A percentile compares a stretch with the other conserved stretches of the same genome.
Evolutionary conservation across 1,140 invertebrate species (phyloP).

Genomic region (Triops longicaudatus): DNA sequence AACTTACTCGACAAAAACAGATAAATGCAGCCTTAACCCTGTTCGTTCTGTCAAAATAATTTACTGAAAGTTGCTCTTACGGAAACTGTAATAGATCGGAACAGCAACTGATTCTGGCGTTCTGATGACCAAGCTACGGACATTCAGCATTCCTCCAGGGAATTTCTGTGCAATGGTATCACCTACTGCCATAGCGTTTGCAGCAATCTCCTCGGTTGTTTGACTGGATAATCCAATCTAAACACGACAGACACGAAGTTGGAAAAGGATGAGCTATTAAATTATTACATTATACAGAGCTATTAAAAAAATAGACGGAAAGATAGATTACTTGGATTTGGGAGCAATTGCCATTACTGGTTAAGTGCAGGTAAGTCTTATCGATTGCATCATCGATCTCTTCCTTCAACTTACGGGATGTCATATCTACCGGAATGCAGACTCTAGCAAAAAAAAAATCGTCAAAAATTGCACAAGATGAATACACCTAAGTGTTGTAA

Average conservation of each 20-base stretch:
- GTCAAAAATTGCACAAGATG: not conserved
- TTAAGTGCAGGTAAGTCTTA: conserved; percentile 19
- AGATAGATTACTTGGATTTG: conserved; percentile 17
- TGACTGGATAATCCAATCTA: conserved; percentile 27
- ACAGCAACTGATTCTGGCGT: conserved; percentile 22
- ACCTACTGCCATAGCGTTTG: conserved; percentile 25
- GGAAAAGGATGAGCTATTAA: too few species aligned
- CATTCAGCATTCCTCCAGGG: conserved; percentile 30
- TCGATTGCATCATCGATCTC: conserved; percentile 19
- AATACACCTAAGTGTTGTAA: not conserved
- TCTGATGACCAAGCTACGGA: conserved; percentile 29
- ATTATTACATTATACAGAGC: too few species aligned
- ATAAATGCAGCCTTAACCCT: too few species aligned
- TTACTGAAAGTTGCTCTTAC: conserved; percentile 20
- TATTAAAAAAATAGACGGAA: not conserved
- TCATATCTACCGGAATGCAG: conserved; percentile 18
- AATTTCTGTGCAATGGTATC: conserved; percentile 26
- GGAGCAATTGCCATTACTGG: conserved; percentile 21
- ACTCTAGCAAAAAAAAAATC: conserved; percentile 24
- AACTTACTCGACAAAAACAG: too few species aligned
- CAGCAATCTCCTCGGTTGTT: conserved; percentile 24
- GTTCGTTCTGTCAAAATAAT: too few species aligned
- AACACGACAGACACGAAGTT: not conserved
- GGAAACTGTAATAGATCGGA: conserved; percentile 30
- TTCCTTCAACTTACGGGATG: not conserved